Conservation (phyloP, 2,113 vertebrate species). For the Etheostoma cragini region DNA sequence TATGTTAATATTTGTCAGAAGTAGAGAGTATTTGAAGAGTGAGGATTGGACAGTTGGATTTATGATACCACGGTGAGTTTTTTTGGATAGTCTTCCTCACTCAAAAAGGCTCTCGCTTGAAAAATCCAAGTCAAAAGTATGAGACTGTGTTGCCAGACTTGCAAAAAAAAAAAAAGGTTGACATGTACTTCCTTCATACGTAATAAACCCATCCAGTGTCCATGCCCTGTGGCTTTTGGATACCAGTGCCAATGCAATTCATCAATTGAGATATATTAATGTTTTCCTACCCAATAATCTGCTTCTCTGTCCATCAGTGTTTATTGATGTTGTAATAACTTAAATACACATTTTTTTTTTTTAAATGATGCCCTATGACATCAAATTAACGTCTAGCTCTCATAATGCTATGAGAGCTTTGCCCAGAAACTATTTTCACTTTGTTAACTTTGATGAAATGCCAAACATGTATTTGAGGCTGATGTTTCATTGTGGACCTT, state of each 20-base stretch:
- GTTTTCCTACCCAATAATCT: neutral
- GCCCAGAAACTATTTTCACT: neutral
- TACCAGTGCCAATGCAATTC: neutral
- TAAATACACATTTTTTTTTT: neutral
- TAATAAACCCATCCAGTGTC: neutral
- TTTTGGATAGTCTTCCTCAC: neutral
- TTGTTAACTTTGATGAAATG: neutral
- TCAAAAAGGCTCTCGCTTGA: too few relatives aligned
- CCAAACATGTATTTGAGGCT: neutral
- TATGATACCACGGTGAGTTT: neutral
- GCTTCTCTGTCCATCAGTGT: neutral
- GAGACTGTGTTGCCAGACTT: neutral
- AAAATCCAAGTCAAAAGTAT: neutral
- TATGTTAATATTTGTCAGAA: neutral
- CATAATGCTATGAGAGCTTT: neutral
- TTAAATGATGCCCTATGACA: too few relatives aligned
- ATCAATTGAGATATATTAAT: neutral
- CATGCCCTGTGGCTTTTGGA: neutral
- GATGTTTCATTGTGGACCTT: slow-evolving; percentile 23
- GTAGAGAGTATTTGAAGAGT: neutral
- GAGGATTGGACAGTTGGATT: neutral
- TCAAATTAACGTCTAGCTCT: neutral
- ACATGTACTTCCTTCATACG: neutral
- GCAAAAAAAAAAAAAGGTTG: neutral
- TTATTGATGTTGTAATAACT: neutral